These are phyloP conservation scores for Oscheius sp. DNA, from an alignment of 2,888 invertebrate species.

Conservation along the genomic window DNA sequence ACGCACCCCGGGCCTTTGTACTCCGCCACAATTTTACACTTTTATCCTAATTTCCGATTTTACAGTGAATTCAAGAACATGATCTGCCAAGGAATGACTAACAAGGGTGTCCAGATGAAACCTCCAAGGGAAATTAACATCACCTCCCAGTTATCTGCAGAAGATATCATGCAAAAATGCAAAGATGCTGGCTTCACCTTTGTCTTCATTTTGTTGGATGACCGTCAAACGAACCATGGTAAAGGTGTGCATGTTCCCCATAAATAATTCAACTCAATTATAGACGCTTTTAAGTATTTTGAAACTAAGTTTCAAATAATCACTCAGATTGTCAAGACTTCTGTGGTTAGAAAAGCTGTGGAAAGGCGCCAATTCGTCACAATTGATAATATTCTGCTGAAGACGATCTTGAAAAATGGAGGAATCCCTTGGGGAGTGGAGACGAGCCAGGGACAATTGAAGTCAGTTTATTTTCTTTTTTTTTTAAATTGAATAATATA, in stretches of 20 bases:
- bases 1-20: no score
- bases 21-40: no score
- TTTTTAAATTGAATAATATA: no score
- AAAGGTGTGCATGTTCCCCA: not conserved
- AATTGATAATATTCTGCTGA: slow-evolving; percentile 15
- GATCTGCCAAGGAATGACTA: not conserved
- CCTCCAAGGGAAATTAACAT: not conserved
- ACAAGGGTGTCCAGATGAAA: not conserved
- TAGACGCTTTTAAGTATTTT: slow-evolving; percentile 19
- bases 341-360: not conserved
- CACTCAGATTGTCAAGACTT: slow-evolving; percentile 10
- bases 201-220: slow-evolving; percentile 15
- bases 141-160: not conserved
- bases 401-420: slow-evolving; percentile 16
- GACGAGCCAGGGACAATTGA: not conserved
- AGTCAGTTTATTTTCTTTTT: not conserved
- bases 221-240: not conserved
- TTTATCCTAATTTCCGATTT: no score
- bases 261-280: not conserved
- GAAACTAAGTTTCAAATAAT: slow-evolving; percentile 10
- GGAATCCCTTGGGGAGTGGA: slow-evolving; percentile 22
- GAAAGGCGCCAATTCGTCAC: not conserved
- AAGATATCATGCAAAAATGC: not conserved
- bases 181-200: not conserved
- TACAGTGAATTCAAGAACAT: not conserved